phyloP scores from a whole-genome alignment of 2,113 vertebrate genomes.

The Amia ocellicauda region DNA sequence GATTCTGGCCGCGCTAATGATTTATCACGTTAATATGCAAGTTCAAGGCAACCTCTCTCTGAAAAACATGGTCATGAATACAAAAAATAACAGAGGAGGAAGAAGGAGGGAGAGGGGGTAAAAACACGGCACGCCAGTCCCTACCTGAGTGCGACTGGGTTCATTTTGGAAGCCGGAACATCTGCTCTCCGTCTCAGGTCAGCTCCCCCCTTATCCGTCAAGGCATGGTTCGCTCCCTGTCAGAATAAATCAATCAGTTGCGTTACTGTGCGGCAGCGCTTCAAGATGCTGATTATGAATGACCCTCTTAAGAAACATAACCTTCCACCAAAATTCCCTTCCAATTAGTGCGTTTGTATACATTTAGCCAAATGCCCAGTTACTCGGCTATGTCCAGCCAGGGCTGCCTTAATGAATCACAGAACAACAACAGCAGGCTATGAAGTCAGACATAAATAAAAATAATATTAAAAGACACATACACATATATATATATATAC shows the following conservation, averaged over 20 bases:
- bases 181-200: constrained; percentile 15
- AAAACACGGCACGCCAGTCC: constrained; percentile 11
- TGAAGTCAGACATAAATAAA: neutral
- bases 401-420: neutral
- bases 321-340: neutral
- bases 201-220: constrained; percentile 11
- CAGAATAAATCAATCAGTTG: constrained; percentile 8
- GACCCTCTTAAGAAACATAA: neutral
- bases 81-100: constrained; percentile 24
- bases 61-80: neutral
- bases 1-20: constrained; percentile 66
- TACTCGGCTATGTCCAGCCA: neutral
- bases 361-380: neutral
- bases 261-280: neutral
- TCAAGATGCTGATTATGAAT: constrained; percentile 4
- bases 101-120: constrained; percentile 33
- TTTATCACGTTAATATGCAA: constrained; percentile 52
- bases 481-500: neutral
- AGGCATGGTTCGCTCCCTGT: constrained; percentile 12
- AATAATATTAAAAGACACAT: neutral
- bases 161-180: constrained; percentile 17
- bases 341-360: neutral
- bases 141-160: constrained; percentile 27
- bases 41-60: constrained; percentile 59
- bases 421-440: neutral